Evolutionary conservation across 2,797 vertebrate genomes (phyloP), one percentile per base, ranked within the genome.

Genomic region (Enteromius anoplus): DNA sequence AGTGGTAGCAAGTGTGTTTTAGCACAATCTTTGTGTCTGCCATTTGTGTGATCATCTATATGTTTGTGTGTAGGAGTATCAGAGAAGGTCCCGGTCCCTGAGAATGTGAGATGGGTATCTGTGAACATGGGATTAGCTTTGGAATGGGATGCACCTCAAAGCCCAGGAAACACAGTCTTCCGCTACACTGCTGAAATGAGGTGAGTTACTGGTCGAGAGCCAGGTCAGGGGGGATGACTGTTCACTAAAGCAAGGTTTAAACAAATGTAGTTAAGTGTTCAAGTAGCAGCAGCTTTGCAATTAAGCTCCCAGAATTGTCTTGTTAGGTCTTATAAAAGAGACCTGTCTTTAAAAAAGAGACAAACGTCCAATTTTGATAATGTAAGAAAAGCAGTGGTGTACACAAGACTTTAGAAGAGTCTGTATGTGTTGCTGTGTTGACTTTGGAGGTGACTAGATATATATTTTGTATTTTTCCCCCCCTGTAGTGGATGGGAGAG

Each of bases 61-160:
- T 65, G 19, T 66, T 6, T 65, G 21, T 84, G 32, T 70, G 17
- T 29, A 82, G 29, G 70, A 86, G 89, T 68, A 0, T 87, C 87
- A 81, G 91, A 51, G 62, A 32, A 51, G 9, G 65, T 93, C 9
- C 73, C 68, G 4, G 0, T 5, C 0, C 93, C 94, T 71, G 87
- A 82, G 21, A 89, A 92, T 6, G 88, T 93, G 29, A 68, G 0
- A 0, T 5, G 92, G 49, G 89, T 37, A 3, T 94, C 94, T 32
- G 2, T 80, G 15, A 89, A 94, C 89, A 84, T 94, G 90, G 73
- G 92, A 14, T 84, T 95, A 87, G 82, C 92, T 70, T 84, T 95
- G 82, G 72, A 51, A n/a, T 95, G 94, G 94, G 88, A 89, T 37
- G 62, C 89, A 47, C 88, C 93, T 11, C 78, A 55, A 11, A 85